Evolutionary conservation across 2,888 invertebrate species (phyloP), one percentile per base, ranked within the genome.

Genomic region (Tridacna gigas): DNA sequence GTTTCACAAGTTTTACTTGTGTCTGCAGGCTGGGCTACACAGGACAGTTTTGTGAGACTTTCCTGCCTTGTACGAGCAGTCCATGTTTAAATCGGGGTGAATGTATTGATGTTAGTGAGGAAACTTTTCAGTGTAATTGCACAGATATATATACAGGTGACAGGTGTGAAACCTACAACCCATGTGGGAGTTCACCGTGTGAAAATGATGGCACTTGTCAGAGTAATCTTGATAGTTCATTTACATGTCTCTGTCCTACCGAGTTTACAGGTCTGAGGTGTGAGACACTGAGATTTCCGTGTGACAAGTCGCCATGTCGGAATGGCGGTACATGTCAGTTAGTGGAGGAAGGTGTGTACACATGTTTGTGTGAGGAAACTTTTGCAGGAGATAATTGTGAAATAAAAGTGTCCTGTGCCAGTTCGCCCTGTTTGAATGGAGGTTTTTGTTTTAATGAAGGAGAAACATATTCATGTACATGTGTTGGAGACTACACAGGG

Each of bases 91-190:
- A 84, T 60, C 86, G 83, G 51, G 94, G 92, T 45, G 90, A 89
- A 25, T 96, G 96, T 88, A 66, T 88, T 12, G 88, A 90, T 80
- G 80, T 73, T 37, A 79, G 82, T 5, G 80, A 82, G 37, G 74
- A 73, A 15, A 86, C 81, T 67, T 86, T 73, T 20, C 76, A 37
- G 45, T 93, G 93, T 77, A 12, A 81, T 0, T 93, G 93, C 88
- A 82, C 86, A 4, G 37, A 77, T 11, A 79, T 78, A 1, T 83
- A 89, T 67, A 88, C 89, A n/a, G 93, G 93, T 11, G 69, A 83
- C 37, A 67, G n/a, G 15, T 90, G 90, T 79, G 84, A 88, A 56
- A 74, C 61, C 2, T 82, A 76, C 66, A 77, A 86, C 56, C 85
- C 89, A 25, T 90, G 91, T 86, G 88, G 84, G 15, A 84, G 80